phyloP scores from a whole-genome alignment of 2,888 invertebrate genomes.

The Caenorhabditis uteleia region DNA sequence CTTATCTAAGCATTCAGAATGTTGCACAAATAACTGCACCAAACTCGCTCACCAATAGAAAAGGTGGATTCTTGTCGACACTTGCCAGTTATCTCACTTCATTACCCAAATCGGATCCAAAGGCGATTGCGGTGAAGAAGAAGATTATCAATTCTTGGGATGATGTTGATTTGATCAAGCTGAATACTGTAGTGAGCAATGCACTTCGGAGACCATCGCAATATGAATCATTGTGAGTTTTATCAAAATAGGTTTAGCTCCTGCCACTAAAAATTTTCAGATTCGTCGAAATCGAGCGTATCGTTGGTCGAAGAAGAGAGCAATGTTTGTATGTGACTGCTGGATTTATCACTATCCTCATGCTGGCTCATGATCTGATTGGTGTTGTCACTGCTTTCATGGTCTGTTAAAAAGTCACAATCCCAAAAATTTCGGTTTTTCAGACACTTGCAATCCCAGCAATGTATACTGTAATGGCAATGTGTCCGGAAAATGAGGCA shows the following conservation, averaged over 20 bases:
- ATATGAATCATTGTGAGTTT: slow-evolving; percentile 16
- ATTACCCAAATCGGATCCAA: slow-evolving; percentile 8
- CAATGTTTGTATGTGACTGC: slow-evolving; percentile 15
- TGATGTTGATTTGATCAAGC: slow-evolving; percentile 23
- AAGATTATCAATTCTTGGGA: slow-evolving; percentile 29
- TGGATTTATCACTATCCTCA: neutral
- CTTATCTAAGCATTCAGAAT: too few relatives aligned
- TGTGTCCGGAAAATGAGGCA: slow-evolving; percentile 4
- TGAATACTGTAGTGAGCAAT: slow-evolving; percentile 25
- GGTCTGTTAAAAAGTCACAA: slow-evolving; percentile 5
- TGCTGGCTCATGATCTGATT: slow-evolving; percentile 23
- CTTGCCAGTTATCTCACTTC: slow-evolving; percentile 33
- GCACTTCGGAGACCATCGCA: slow-evolving; percentile 8
- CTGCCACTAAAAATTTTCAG: slow-evolving; percentile 1
- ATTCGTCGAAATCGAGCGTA: slow-evolving; percentile 18
- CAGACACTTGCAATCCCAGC: slow-evolving; percentile 24
- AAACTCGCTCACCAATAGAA: neutral
- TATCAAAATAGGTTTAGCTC: neutral
- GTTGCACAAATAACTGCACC: too few relatives aligned
- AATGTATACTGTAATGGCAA: slow-evolving; percentile 11
- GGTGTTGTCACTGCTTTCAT: slow-evolving; percentile 20
- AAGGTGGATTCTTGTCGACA: slow-evolving; percentile 24
- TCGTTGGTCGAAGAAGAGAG: slow-evolving; percentile 14
- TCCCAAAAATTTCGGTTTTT: neutral
- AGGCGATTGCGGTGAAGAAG: too few relatives aligned